Base-by-base conservation (phyloP, 2,113 vertebrate species). In the Mirounga angustirostris region DNA sequence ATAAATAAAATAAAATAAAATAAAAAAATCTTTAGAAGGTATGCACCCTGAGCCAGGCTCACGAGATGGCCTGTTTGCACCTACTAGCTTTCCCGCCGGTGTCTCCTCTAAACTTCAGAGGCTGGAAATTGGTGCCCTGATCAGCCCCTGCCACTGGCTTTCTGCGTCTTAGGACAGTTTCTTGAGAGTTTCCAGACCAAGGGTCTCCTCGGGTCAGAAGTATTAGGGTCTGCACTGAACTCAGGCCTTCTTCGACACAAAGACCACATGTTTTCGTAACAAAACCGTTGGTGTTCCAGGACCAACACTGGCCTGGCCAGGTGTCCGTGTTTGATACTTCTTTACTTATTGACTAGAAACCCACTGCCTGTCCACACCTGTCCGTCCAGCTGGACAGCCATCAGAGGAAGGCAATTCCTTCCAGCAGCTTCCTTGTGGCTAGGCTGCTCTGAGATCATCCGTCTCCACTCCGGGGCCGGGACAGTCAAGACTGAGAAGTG, bases 121-220 rank as follows among this genome's bases (percentile, higher is more conserved):
- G 0, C 36, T 43, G 21, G 50, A 14, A 9, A 11, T 3, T 4
- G 2, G 2, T 2, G 0, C 4, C 9, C 9, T 28, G 19, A 14
- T 0, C 3, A 5, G 18, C 16, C 61, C 10, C 15, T 5, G 28
- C 40, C 15, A 1, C 1, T 0, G 7, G 16, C 16, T 5, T 54
- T 5, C 74, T 6, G 1, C 9, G 33, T 21, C 73, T 4, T 11
- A 13, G 21, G 52, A 30, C 40, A 46, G 14, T 19, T 40, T 36
- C 18, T 30, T 28, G 21, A 14, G 13, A 8, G 2, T 74, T n/a
- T 63, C 43, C 33, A 84, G 19, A 36, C 28, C 40, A 10, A 1
- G 16, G 4, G 13, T 2, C 7, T 33, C 19, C 11, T 36, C 15
- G 6, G 16, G 18, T 36, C 22, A 2, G 73, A 19, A 18, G 26